Conservation (phyloP, 2,888 invertebrate species). For the Dynastes maya region DNA sequence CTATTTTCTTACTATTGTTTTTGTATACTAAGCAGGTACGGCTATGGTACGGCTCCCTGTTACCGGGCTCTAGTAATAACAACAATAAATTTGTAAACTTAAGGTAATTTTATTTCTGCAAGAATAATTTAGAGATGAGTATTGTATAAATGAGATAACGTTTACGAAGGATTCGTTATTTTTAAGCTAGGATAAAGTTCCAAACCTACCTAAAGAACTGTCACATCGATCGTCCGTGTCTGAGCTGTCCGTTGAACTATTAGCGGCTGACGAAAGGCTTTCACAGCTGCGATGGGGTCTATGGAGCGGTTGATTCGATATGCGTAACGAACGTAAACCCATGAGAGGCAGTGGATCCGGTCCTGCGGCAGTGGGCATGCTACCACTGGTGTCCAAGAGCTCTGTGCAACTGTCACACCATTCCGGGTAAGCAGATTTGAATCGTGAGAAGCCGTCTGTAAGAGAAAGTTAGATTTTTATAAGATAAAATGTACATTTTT, state of each 20-base stretch:
- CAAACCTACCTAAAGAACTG: conserved; percentile 69
- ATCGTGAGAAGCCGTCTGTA: conserved; percentile 90
- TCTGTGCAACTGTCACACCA: conserved; percentile 90
- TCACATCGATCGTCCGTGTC: conserved; percentile 71
- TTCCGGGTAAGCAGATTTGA: conserved; percentile 89
- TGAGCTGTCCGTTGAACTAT: conserved; percentile 70
- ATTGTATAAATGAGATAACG: too few relatives aligned
- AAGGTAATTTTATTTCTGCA: too few relatives aligned
- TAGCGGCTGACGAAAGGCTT: conserved; percentile 68
- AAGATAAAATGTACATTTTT: too few relatives aligned
- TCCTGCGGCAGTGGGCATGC: conserved; percentile 61
- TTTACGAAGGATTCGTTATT: too few relatives aligned
- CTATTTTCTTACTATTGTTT: too few relatives aligned
- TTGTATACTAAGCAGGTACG: too few relatives aligned
- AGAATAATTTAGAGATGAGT: too few relatives aligned
- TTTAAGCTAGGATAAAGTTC: too few relatives aligned
- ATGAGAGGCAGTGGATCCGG: conserved; percentile 67
- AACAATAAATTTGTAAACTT: too few relatives aligned
- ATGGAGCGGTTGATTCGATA: conserved; percentile 65
- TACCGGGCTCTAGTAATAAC: too few relatives aligned
- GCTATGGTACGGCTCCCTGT: too few relatives aligned
- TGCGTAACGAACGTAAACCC: conserved; percentile 67
- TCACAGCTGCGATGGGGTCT: conserved; percentile 66
- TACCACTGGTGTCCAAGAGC: conserved; percentile 62
- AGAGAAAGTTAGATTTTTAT: conserved; percentile 60